These are phyloP conservation scores for Dendrolimus punctatus DNA, from an alignment of 1,140 invertebrate species.

Conservation along the genomic window DNA sequence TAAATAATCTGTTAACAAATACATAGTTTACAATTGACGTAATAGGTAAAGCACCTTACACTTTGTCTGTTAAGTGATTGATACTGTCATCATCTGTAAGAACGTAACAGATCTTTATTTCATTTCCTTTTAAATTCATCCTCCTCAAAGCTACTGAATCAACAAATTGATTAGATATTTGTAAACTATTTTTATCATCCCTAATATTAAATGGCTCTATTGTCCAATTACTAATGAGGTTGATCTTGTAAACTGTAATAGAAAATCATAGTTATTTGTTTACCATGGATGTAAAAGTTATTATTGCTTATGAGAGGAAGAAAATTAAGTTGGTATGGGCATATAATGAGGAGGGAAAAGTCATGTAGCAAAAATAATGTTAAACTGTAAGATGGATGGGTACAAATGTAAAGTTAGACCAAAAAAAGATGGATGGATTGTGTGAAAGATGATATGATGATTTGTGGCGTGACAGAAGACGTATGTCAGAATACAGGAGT, in stretches of 20 bases:
- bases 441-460: too few relatives aligned
- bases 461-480: too few relatives aligned
- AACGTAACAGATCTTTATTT: constrained; percentile 66
- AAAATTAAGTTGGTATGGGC: too few relatives aligned
- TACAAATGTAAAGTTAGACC: too few relatives aligned
- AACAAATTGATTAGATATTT: constrained; percentile 19
- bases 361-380: too few relatives aligned
- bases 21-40: not conserved
- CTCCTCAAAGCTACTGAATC: constrained; percentile 40
- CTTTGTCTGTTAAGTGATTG: constrained; percentile 74
- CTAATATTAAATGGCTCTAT: constrained; percentile 40
- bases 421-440: too few relatives aligned
- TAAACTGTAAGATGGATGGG: too few relatives aligned
- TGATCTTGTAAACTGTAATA: constrained; percentile 49
- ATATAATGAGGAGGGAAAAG: too few relatives aligned
- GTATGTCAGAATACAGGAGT: too few relatives aligned
- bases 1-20: too few relatives aligned
- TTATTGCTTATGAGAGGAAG: not conserved
- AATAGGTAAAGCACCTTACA: constrained; percentile 39
- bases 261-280: not conserved
- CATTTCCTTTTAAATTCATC: constrained; percentile 47
- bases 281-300: not conserved
- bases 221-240: constrained; percentile 20
- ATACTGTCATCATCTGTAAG: constrained; percentile 74
- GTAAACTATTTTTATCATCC: constrained; percentile 30